A percentile compares a stretch with the other conserved stretches of the same genome.
phyloP scores from a whole-genome alignment of 1,140 invertebrate species.

The Panagrolaimus sp. region DNA sequence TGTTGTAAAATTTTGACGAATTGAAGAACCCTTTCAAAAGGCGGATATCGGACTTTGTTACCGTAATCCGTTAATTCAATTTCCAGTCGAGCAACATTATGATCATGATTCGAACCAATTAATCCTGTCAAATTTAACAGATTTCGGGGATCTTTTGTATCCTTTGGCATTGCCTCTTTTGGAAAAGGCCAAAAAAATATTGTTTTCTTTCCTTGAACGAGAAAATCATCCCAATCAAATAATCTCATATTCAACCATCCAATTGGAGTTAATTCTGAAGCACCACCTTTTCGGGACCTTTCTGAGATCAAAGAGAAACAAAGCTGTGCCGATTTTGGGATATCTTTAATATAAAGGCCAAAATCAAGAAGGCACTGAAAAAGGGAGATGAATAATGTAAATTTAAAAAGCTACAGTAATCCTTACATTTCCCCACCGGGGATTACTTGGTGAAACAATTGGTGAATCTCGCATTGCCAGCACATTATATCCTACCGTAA shows the following conservation, averaged over 20 bases:
- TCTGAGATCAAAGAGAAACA: constrained; percentile 43
- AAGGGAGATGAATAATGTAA: background rate
- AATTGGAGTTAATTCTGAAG: constrained; percentile 68
- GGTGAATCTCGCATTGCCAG: constrained; percentile 38
- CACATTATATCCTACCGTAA: constrained; percentile 45
- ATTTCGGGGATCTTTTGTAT: background rate
- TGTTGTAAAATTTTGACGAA: constrained; percentile 9
- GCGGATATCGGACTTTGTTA: constrained; percentile 20
- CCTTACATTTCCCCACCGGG: constrained; percentile 38
- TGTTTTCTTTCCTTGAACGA: constrained; percentile 76
- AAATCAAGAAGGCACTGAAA: constrained; percentile 40
- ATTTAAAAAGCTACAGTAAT: background rate
- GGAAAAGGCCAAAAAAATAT: constrained; percentile 68
- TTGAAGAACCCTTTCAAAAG: background rate
- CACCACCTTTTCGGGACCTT: constrained; percentile 11
- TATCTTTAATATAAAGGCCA: constrained; percentile 52
- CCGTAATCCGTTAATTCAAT: constrained; percentile 28
- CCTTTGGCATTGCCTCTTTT: constrained; percentile 8
- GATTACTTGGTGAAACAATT: constrained; percentile 40
- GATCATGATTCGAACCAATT: constrained; percentile 8
- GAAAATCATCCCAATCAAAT: constrained; percentile 82
- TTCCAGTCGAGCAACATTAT: constrained; percentile 27
- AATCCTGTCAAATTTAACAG: background rate
- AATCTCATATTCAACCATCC: constrained; percentile 89
- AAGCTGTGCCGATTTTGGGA: constrained; percentile 52